A percentile compares a stretch with the other conserved stretches of the same genome.
These are phyloP conservation scores for Helostoma temminkii DNA, from an alignment of 2,797 vertebrate species.

Conservation along the genomic window DNA sequence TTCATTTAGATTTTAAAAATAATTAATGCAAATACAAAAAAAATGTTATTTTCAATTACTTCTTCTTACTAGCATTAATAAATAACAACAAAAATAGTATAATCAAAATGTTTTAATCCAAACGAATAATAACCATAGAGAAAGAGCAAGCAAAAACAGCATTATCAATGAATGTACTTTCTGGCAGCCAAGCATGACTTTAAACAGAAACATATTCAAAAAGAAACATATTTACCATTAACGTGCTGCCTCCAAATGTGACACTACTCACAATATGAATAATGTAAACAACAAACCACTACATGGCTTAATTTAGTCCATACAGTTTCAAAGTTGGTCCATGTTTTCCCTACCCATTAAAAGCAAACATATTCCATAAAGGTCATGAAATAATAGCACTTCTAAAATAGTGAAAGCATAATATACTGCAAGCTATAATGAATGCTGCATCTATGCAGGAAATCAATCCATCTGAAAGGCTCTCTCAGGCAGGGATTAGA, in stretches of 20 bases:
- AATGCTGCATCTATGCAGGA: constrained; percentile 66
- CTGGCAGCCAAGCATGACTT: not conserved
- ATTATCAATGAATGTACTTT: not conserved
- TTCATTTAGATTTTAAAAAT: not conserved
- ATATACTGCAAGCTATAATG: constrained; percentile 66
- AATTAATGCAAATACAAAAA: too few relatives aligned
- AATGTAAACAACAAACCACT: constrained; percentile 19
- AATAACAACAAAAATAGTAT: not conserved
- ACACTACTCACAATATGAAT: too few relatives aligned
- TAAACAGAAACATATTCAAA: not conserved
- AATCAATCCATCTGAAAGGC: constrained; percentile 74
- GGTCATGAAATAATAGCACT: constrained; percentile 72
- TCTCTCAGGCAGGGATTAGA: constrained; percentile 56
- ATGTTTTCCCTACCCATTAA: constrained; percentile 47
- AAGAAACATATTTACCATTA: not conserved
- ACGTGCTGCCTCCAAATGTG: constrained; percentile 1
- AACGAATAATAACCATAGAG: not conserved
- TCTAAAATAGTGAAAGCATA: constrained; percentile 64
- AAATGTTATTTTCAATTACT: not conserved
- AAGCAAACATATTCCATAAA: constrained; percentile 70
- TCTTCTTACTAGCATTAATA: not conserved
- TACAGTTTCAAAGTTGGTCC: constrained; percentile 21
- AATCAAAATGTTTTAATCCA: not conserved
- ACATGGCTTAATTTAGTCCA: constrained; percentile 9
- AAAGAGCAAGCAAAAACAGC: not conserved